Conservation (phyloP, 2,113 vertebrate species). For the Carlito syrichta region DNA sequence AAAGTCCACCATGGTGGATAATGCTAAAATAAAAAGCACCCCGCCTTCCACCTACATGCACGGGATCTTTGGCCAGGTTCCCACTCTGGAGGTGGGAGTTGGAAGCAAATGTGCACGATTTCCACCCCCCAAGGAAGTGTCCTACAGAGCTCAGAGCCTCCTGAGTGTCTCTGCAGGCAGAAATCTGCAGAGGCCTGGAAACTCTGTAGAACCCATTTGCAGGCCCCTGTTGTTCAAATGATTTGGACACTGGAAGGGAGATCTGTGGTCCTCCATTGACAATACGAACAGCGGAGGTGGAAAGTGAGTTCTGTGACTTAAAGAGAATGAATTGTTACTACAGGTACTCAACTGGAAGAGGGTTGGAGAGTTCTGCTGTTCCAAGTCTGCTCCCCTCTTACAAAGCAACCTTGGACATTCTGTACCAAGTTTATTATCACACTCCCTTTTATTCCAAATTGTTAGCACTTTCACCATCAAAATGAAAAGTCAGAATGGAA, state of each 20-base stretch:
- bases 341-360: background rate
- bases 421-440: fast-evolving
- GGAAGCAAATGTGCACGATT: background rate
- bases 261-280: background rate
- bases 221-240: background rate
- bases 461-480: background rate
- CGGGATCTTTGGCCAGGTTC: background rate
- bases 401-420: background rate
- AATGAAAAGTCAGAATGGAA: background rate
- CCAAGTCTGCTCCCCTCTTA: background rate
- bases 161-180: background rate
- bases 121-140: background rate
- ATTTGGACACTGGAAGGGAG: background rate
- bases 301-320: background rate
- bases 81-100: background rate
- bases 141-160: background rate
- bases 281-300: fast-evolving
- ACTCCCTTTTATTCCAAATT: background rate
- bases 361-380: fast-evolving
- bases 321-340: background rate
- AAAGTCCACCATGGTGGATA: background rate
- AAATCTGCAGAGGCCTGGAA: background rate
- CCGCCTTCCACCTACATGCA: background rate
- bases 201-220: fast-evolving
- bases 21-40: background rate